These are phyloP conservation scores for Coendou prehensilis DNA, from an alignment of 2,797 vertebrate genomes.

Conservation along the genomic window DNA sequence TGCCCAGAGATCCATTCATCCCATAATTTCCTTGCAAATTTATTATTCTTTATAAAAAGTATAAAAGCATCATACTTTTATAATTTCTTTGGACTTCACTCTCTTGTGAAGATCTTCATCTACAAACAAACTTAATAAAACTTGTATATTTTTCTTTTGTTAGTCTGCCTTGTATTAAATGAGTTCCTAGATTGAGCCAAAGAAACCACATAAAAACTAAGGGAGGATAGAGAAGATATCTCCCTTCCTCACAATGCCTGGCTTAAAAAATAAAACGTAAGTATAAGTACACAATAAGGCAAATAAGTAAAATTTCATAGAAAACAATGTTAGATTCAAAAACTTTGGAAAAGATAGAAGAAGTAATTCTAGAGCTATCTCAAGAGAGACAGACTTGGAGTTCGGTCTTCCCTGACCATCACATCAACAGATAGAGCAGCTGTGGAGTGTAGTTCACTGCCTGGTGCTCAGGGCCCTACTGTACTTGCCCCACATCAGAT, in stretches of 20 bases:
- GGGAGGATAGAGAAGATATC: not conserved
- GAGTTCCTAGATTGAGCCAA: not conserved
- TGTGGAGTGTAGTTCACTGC: not conserved
- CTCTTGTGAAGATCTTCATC: not conserved
- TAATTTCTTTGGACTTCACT: not conserved
- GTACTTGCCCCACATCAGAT: not conserved
- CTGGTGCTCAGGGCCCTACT: not conserved
- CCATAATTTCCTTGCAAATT: not conserved
- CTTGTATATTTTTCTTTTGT: not conserved
- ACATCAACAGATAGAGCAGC: not conserved
- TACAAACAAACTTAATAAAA: not conserved
- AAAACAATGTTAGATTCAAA: not conserved
- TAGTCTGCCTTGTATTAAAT: not conserved
- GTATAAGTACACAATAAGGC: not conserved
- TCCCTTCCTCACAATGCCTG: not conserved
- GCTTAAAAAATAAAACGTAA: not conserved
- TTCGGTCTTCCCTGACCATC: not conserved
- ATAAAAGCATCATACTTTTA: not conserved
- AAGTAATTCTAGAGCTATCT: not conserved
- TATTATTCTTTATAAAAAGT: not conserved
- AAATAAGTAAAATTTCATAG: constrained; percentile 37
- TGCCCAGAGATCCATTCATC: not conserved
- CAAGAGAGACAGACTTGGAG: not conserved
- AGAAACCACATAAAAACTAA: not conserved
- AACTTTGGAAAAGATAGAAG: not conserved